Base-by-base conservation (phyloP, 2,888 invertebrate species). In the Heliothis peltigera region DNA sequence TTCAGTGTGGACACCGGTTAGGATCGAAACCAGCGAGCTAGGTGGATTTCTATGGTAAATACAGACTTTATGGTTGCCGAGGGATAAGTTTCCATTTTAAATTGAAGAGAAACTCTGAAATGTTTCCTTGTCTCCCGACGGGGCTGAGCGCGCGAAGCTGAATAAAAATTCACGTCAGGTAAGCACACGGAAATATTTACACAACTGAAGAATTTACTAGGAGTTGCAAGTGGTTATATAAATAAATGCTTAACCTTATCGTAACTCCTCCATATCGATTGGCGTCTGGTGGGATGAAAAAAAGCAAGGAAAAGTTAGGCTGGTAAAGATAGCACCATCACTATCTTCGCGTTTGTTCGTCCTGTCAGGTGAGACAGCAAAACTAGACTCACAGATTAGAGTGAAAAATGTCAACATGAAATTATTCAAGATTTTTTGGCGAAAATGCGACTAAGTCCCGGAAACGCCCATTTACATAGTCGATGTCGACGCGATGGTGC, bases 31-130 rank as follows among this genome's bases (percentile, higher is more conserved):
- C 87, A 88, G 82, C 87, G 85, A 88, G 90, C 89, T 89, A 88
- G 88, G 89, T 90, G 89, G 91, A 93, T 94, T 92, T 93, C 92
- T 92, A 94, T 94, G 92, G 93, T 92, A 94, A 94, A 94, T 92
- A 89, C 89, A 92, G 92, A 94, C 94, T 94, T 94, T 94, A 95
- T 93, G 92, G 91, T 88, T 91, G 92, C 90, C 91, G 84, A 86
- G 94, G 94, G 94, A 95, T 94, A 92, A 92, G 93, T 94, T 94
- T 93, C 91, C 90, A 93, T 94, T 94, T 94, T 91, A 94, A 93
- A 94, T 94, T 93, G 92, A 92, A 92, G 91, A 91, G 91, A 91
- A 92, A 92, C 90, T 91, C 89, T 90, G 91, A 92, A 91, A 94
- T 91, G 92, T 91, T 92, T 88, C 89, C 90, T 90, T 91, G 91